Conservation (phyloP, 2,797 vertebrate species). For the Typhlichthys subterraneus region DNA sequence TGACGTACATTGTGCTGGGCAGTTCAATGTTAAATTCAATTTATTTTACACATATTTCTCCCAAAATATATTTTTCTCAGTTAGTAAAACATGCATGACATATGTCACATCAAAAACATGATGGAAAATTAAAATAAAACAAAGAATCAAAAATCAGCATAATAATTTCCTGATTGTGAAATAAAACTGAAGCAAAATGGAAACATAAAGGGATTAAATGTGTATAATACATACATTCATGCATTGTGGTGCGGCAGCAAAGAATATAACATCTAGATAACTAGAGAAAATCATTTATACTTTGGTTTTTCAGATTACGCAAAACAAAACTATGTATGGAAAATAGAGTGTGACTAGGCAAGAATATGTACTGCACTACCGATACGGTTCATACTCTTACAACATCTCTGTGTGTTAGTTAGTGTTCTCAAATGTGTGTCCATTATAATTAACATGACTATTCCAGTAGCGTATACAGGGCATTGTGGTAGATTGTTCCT, state of each 20-base stretch:
- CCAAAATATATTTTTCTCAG: conserved; percentile 52
- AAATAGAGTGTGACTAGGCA: conserved; percentile 31
- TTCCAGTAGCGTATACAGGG: conserved; percentile 50
- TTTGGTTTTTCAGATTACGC: conserved; percentile 49
- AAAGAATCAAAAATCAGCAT: conserved; percentile 43
- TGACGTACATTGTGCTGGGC: conserved; percentile 30
- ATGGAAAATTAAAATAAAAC: conserved; percentile 57
- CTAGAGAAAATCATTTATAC: conserved; percentile 35
- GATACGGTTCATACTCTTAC: conserved; percentile 16
- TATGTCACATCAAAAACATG: conserved; percentile 67
- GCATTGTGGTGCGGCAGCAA: conserved; percentile 41
- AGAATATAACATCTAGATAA: conserved; percentile 22
- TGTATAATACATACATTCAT: conserved; percentile 57
- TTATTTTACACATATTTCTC: conserved; percentile 56
- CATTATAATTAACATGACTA: conserved; percentile 19
- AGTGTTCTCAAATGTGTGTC: conserved; percentile 23
- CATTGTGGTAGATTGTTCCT: conserved; percentile 57
- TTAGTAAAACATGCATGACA: conserved; percentile 78
- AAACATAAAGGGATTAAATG: conserved; percentile 38
- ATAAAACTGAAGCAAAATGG: conserved; percentile 42
- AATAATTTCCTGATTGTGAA: conserved; percentile 46
- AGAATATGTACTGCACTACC: conserved; percentile 17
- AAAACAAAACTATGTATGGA: conserved; percentile 2
- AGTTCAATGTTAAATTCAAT: conserved; percentile 45
- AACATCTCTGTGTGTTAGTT: conserved; percentile 20